Evolutionary conservation across 2,797 vertebrate species (phyloP).

Genomic region (Sebastes variabilis): DNA sequence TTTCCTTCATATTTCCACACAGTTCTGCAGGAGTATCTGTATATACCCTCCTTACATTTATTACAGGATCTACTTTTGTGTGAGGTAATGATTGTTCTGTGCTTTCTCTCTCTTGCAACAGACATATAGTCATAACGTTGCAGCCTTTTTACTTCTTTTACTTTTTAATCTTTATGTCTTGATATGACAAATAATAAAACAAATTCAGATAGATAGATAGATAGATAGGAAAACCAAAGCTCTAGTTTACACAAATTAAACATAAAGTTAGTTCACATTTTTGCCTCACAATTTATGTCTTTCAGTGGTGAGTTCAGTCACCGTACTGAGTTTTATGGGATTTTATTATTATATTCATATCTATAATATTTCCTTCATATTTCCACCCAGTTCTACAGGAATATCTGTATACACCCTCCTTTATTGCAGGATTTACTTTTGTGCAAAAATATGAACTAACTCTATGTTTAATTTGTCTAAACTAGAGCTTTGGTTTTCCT

Average conservation of each 20-base stretch:
- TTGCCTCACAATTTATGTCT: too few relatives aligned
- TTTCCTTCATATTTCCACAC: background rate
- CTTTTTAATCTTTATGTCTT: background rate
- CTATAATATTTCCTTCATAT: background rate
- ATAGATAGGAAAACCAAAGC: background rate
- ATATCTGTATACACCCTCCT: background rate
- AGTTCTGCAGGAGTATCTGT: background rate
- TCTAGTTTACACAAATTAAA: background rate
- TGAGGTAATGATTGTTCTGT: background rate
- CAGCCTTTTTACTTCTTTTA: background rate
- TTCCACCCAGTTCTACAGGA: background rate
- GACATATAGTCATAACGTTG: background rate
- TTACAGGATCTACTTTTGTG: background rate
- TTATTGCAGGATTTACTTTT: background rate
- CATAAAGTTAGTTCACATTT: background rate
- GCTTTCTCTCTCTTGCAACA: background rate
- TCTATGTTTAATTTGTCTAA: too few relatives aligned
- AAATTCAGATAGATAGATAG: background rate
- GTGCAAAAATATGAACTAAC: too few relatives aligned
- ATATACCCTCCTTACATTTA: background rate
- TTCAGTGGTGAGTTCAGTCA: constrained; percentile 17
- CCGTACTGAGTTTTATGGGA: background rate
- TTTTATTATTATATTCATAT: background rate
- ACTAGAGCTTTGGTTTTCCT: too few relatives aligned
- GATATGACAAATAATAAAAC: background rate